Percentiles rank a stretch among this genome's conserved stretches.
phyloP scores from a whole-genome alignment of 2,888 invertebrate genomes.

The Lepeophtheirus nordmannii region DNA sequence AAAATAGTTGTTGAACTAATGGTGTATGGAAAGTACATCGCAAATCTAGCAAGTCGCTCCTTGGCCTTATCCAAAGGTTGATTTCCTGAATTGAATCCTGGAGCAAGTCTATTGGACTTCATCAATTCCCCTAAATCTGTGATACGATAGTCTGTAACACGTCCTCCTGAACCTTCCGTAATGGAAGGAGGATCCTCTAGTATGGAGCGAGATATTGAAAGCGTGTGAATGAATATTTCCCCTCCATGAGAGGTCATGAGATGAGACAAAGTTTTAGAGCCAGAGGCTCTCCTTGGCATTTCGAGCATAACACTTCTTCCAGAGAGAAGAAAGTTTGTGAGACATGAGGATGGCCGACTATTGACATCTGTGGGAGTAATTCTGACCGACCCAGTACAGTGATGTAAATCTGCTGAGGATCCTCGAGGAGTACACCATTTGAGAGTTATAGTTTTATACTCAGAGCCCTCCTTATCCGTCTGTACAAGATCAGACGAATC shows the following conservation, averaged over 20 bases:
- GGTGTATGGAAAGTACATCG: slow-evolving; percentile 64
- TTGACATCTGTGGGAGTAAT: slow-evolving; percentile 94
- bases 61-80: slow-evolving; percentile 47
- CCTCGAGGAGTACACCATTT: slow-evolving; percentile 94
- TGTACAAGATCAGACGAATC: slow-evolving; percentile 37
- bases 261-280: slow-evolving; percentile 77
- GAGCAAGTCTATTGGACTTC: slow-evolving; percentile 62
- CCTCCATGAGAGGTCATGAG: slow-evolving; percentile 84
- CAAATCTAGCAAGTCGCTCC: slow-evolving; percentile 39
- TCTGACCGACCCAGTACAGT: slow-evolving; percentile 42
- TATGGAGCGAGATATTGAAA: slow-evolving; percentile 64
- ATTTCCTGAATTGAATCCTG: slow-evolving; percentile 39
- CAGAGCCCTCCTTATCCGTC: slow-evolving; percentile 53
- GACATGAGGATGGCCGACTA: slow-evolving; percentile 85
- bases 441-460: slow-evolving; percentile 68
- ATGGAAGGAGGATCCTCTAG: slow-evolving; percentile 89
- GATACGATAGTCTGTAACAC: slow-evolving; percentile 68
- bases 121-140: slow-evolving; percentile 72
- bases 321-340: slow-evolving; percentile 80
- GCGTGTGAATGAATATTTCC: slow-evolving; percentile 83
- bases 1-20: slow-evolving; percentile 75
- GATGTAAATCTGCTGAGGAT: slow-evolving; percentile 60
- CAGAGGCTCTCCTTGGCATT: slow-evolving; percentile 47
- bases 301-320: slow-evolving; percentile 84
- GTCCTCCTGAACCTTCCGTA: slow-evolving; percentile 80